These are phyloP conservation scores for Desoria tigrina DNA, from an alignment of 2,888 invertebrate species.

Conservation along the genomic window DNA sequence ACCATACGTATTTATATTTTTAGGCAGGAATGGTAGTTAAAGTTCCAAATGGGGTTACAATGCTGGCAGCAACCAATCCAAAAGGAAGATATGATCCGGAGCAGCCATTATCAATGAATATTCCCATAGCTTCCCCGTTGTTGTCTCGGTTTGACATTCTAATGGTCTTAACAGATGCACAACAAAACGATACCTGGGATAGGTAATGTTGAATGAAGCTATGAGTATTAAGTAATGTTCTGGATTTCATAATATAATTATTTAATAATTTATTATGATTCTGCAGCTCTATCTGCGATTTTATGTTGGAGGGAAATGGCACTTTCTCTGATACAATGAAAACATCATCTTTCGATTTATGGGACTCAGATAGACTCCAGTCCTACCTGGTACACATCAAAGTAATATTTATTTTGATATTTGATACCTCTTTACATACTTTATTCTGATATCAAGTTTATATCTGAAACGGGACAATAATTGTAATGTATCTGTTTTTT, in stretches of 20 bases:
- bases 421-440: neutral
- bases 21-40: constrained; percentile 87
- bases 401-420: constrained; percentile 17
- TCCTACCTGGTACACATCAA: constrained; percentile 75
- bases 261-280: constrained; percentile 54
- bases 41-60: constrained; percentile 77
- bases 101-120: constrained; percentile 67
- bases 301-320: constrained; percentile 59
- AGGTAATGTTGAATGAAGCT: constrained; percentile 59
- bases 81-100: constrained; percentile 70
- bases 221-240: constrained; percentile 53
- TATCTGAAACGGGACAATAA: neutral
- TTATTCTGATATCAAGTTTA: neutral
- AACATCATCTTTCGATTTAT: constrained; percentile 54
- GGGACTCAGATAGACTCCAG: constrained; percentile 67
- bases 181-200: constrained; percentile 76
- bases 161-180: constrained; percentile 73
- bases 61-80: constrained; percentile 85
- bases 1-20: too few species aligned
- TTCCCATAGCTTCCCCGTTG: constrained; percentile 74
- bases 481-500: neutral
- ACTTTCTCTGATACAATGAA: constrained; percentile 40
- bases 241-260: constrained; percentile 56
- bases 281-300: constrained; percentile 59
- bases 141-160: constrained; percentile 85